Conservation (phyloP, 2,113 vertebrate species). For the Gallinago undulata region DNA sequence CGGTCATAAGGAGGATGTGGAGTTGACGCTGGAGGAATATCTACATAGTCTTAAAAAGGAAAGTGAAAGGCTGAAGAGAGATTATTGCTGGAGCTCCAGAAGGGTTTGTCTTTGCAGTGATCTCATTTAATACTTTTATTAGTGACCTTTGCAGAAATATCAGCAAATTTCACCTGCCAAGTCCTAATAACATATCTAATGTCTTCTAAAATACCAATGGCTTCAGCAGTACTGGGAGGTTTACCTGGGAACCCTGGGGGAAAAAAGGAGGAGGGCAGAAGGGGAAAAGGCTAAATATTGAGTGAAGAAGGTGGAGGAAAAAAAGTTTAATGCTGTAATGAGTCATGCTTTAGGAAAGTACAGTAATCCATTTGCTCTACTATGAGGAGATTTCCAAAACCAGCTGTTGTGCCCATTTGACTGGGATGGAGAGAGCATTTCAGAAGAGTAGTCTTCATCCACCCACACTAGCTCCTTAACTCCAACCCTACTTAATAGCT, state of each 20-base stretch:
- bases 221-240: background rate
- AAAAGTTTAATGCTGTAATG: background rate
- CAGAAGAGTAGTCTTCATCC: background rate
- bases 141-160: conserved; percentile 29
- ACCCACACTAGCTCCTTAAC: background rate
- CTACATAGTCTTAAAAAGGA: background rate
- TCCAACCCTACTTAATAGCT: background rate
- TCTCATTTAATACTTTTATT: conserved; percentile 6
- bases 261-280: background rate
- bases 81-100: background rate
- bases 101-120: background rate
- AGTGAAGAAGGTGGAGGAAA: background rate
- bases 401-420: background rate
- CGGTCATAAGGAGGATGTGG: background rate
- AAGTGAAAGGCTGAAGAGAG: background rate
- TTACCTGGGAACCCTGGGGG: background rate
- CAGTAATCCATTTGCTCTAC: background rate
- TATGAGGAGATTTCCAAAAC: background rate
- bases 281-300: background rate
- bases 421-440: background rate
- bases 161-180: background rate
- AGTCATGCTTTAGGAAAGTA: background rate
- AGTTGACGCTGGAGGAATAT: background rate
- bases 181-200: background rate
- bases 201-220: background rate